Conservation (phyloP, 2,797 vertebrate species). For the Botia almorhae region DNA sequence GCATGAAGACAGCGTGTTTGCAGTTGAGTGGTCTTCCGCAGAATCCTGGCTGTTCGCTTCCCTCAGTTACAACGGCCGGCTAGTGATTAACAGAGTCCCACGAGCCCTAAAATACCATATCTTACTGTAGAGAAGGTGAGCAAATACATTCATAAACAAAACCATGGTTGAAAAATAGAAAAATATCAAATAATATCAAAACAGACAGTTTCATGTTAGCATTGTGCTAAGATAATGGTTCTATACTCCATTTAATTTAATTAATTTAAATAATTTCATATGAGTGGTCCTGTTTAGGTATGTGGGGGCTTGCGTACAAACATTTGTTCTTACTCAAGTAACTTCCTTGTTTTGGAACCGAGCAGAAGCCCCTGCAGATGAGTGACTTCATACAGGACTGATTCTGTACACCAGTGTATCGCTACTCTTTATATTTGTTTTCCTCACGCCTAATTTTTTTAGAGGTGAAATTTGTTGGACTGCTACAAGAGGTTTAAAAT, state of each 20-base stretch:
- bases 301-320: background rate
- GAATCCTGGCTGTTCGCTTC: conserved; percentile 98
- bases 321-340: too few relatives aligned
- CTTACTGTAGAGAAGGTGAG: conserved; percentile 79
- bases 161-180: too few relatives aligned
- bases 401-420: too few relatives aligned
- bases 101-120: conserved; percentile 95
- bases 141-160: background rate
- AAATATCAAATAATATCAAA: background rate
- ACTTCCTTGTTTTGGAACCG: too few relatives aligned
- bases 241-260: too few relatives aligned
- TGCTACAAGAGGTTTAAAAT: too few relatives aligned
- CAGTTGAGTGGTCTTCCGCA: conserved; percentile 71
- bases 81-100: conserved; percentile 96
- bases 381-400: too few relatives aligned
- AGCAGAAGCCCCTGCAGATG: too few relatives aligned
- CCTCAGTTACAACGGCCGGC: conserved; percentile 94
- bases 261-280: too few relatives aligned
- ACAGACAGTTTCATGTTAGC: background rate
- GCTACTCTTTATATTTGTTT: background rate
- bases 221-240: too few relatives aligned
- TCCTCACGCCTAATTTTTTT: conserved; percentile 1
- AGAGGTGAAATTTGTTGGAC: background rate
- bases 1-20: conserved; percentile 93
- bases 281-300: background rate